phyloP scores from a whole-genome alignment of 2,888 invertebrate species.

The Apamea anceps region DNA sequence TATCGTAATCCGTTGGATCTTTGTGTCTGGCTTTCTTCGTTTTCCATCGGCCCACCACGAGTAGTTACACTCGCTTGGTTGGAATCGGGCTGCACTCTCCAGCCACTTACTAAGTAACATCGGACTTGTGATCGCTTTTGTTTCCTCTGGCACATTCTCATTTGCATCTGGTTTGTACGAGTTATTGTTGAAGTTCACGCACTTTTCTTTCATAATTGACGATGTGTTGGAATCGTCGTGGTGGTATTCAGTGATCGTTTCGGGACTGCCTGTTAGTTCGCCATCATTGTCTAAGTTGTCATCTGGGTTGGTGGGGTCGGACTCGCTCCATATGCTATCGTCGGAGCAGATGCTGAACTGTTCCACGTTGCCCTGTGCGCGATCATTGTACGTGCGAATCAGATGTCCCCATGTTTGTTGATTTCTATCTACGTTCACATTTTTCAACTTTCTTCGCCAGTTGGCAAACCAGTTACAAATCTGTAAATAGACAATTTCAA shows the following conservation, averaged over 20 bases:
- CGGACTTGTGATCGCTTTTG: constrained; percentile 87
- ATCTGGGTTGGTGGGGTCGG: constrained; percentile 82
- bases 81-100: constrained; percentile 93
- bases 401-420: constrained; percentile 94
- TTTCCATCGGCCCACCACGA: constrained; percentile 91
- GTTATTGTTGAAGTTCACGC: constrained; percentile 82
- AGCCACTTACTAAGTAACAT: constrained; percentile 93
- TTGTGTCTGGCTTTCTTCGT: constrained; percentile 78
- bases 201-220: constrained; percentile 77
- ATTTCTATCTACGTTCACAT: constrained; percentile 92
- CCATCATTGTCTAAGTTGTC: constrained; percentile 76
- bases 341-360: constrained; percentile 95
- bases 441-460: constrained; percentile 94
- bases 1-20: constrained; percentile 74
- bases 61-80: constrained; percentile 93
- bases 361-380: constrained; percentile 94
- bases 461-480: constrained; percentile 96
- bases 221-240: constrained; percentile 81
- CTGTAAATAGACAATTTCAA: constrained; percentile 80
- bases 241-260: constrained; percentile 74
- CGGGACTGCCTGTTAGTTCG: constrained; percentile 78
- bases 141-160: constrained; percentile 67
- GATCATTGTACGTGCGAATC: constrained; percentile 93
- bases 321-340: constrained; percentile 95
- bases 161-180: constrained; percentile 75